These are phyloP conservation scores for Thamnophis elegans DNA, from an alignment of 2,797 vertebrate species.

Conservation along the genomic window DNA sequence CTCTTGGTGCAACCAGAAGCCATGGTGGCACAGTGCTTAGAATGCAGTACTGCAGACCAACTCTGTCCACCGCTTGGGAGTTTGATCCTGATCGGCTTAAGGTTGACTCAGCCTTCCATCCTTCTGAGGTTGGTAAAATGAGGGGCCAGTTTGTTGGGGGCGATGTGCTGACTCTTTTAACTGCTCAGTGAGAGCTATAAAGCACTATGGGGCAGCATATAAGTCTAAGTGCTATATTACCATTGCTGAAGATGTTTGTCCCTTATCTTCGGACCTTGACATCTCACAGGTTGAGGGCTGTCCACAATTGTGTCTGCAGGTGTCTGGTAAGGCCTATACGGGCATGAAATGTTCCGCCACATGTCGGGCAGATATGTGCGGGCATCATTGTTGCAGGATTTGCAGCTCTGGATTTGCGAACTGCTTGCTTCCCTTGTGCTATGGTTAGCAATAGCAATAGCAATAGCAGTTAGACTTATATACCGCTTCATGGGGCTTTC, in stretches of 20 bases:
- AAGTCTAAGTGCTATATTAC: neutral
- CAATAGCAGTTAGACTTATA: too few species aligned
- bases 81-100: neutral
- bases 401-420: too few species aligned
- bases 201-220: neutral
- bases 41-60: neutral
- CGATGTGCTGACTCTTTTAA: neutral
- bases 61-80: neutral
- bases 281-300: too few species aligned
- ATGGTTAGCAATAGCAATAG: too few species aligned
- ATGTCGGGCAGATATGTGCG: too few species aligned
- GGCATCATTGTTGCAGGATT: too few species aligned
- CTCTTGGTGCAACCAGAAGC: neutral
- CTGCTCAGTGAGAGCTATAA: neutral
- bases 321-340: too few species aligned
- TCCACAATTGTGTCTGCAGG: too few species aligned
- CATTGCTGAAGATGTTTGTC: neutral
- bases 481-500: too few species aligned
- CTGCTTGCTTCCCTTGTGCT: too few species aligned
- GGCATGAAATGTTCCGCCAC: too few species aligned
- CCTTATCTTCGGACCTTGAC: too few species aligned
- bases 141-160: neutral
- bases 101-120: neutral
- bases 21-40: neutral
- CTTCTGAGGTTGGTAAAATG: neutral